Evolutionary conservation across 2,797 vertebrate genomes (phyloP).

Genomic region (Myoxocephalus aenaeus): DNA sequence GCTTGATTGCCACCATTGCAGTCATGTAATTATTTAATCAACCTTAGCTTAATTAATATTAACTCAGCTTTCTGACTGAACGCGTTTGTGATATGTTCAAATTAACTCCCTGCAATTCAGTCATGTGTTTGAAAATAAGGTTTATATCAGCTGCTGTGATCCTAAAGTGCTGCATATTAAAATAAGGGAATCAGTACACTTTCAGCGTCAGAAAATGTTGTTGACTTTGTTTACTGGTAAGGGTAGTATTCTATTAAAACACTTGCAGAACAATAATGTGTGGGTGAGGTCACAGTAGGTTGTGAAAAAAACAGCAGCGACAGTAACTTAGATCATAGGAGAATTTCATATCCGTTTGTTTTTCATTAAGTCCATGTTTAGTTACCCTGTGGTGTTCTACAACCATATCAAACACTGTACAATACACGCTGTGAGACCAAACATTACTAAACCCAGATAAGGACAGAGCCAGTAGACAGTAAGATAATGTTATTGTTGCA

Average conservation of each 20-base stretch:
- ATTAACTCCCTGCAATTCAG: background rate
- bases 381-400: constrained; percentile 29
- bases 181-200: background rate
- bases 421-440: constrained; percentile 30
- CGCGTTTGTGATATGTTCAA: background rate
- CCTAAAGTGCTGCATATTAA: background rate
- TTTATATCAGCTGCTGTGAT: background rate
- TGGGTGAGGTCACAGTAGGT: background rate
- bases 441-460: constrained; percentile 47
- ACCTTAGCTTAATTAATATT: background rate
- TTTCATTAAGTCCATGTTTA: constrained; percentile 1
- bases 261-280: background rate
- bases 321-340: background rate
- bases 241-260: background rate
- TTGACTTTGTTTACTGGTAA: constrained; percentile 15
- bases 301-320: background rate
- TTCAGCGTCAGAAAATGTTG: constrained; percentile 2
- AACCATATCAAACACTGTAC: background rate
- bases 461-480: constrained; percentile 22
- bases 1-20: background rate
- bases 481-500: constrained; percentile 39
- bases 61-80: background rate
- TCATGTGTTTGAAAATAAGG: background rate
- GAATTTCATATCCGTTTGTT: background rate
- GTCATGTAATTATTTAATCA: background rate